Conservation (phyloP, 2,797 vertebrate species). For the Gymnodraco acuticeps region DNA sequence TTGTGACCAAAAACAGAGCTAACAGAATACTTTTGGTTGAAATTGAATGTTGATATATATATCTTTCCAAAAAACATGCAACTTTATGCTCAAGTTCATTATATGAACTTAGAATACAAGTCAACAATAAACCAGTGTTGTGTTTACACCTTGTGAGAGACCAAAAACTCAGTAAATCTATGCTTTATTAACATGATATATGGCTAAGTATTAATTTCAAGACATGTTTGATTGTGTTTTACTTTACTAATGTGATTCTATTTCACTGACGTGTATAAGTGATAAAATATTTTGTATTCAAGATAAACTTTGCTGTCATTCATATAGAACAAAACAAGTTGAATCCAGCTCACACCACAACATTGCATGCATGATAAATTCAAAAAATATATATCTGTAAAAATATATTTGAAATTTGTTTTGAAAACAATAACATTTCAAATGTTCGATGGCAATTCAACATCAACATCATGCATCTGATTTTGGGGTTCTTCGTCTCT, state of each 20-base stretch:
- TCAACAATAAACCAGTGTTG: neutral
- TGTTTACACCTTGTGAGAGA: conserved; percentile 5
- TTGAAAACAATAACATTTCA: too few species aligned
- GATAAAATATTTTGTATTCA: too few species aligned
- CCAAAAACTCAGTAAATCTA: neutral
- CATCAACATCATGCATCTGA: neutral
- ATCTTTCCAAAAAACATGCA: neutral
- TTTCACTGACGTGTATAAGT: neutral
- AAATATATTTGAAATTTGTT: too few species aligned
- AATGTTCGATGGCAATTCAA: too few species aligned
- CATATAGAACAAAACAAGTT: too few species aligned
- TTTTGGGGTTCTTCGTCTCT: conserved; percentile 7
- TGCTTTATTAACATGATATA: neutral
- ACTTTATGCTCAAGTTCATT: neutral
- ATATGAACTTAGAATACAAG: neutral
- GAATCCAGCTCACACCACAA: too few species aligned
- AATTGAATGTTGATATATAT: conserved; percentile 1
- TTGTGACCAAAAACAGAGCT: neutral
- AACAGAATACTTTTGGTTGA: neutral
- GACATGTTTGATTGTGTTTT: neutral
- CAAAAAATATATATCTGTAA: too few species aligned
- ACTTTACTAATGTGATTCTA: neutral
- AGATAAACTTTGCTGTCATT: too few species aligned
- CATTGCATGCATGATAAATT: too few species aligned
- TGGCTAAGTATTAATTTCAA: neutral